Base-by-base conservation (phyloP, 2,888 invertebrate genomes). In the Acanthopleura granulata region DNA sequence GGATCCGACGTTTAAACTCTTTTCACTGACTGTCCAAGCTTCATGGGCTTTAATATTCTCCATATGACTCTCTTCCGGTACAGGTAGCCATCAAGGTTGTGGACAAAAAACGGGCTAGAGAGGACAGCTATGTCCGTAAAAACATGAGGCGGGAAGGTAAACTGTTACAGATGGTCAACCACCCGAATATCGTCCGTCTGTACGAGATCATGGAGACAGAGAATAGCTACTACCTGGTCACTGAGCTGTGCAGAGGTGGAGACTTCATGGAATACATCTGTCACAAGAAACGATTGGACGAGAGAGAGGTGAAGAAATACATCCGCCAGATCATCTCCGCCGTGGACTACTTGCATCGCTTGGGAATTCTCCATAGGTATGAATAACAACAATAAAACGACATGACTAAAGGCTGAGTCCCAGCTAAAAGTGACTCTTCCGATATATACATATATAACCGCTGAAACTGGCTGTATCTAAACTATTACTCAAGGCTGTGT, bases 151-250 rank as follows among this genome's bases (percentile, higher is more conserved):
- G 89, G 22, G 90, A 90, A 76, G 89, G 89, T 0, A 86, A 87
- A 75, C 82, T 89, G 50, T 82, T 90, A 14, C 89, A 89, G 75
- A 79, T 86, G 84, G 83, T 89, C 18, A 82, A 87, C n/a, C 90
- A 90, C 74, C 82, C 82, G 0, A 84, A 89, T 76, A 83, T 90
- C 49, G 85, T 90, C 62, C 86, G 88, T 62, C 79, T 90, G 22
- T 80, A 86, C 51, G 90, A 90, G 75, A 84, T 89, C 12, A 87
- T 90, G 89, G 90, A 90, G 77, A 90, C 90, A 9, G 89, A 89
- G 79, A 88, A 89, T 78, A 85, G 87, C 73, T 90, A 90, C 79
- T 90, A 90, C 79, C 84, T 90, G 57, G 90, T 89, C 25, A 88
- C 86, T 1, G 90, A 90, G 78, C 79, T 89, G 50, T 90, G 89